These are phyloP conservation scores for Hemithea aestivaria DNA, from an alignment of 2,888 invertebrate genomes.

Conservation along the genomic window DNA sequence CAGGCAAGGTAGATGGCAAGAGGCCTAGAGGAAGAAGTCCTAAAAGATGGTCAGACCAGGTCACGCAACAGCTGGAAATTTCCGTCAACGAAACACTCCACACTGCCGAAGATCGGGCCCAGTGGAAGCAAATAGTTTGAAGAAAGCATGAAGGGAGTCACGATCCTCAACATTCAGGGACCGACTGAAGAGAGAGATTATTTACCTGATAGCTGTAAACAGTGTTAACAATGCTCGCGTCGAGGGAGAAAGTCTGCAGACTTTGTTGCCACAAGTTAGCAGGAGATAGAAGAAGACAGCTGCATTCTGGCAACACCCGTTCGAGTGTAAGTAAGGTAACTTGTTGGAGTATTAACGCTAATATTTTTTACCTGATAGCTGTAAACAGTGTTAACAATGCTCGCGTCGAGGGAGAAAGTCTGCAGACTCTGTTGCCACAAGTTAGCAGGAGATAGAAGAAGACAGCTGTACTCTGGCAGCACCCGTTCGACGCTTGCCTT, in stretches of 20 bases:
- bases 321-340: not conserved
- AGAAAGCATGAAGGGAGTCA: too few species aligned
- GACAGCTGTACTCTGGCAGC: constrained; percentile 94
- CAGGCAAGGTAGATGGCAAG: too few species aligned
- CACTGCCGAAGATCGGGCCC: too few species aligned
- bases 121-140: too few species aligned
- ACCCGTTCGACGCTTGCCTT: constrained; percentile 80
- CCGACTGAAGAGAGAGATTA: too few species aligned
- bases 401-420: constrained; percentile 87
- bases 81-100: too few species aligned
- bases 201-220: constrained; percentile 90
- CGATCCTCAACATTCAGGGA: too few species aligned
- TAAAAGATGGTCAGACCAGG: too few species aligned
- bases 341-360: too few species aligned
- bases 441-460: constrained; percentile 95
- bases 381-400: constrained; percentile 89
- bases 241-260: constrained; percentile 86
- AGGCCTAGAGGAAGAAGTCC: too few species aligned
- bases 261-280: constrained; percentile 96
- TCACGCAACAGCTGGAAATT: too few species aligned
- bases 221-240: constrained; percentile 88
- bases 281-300: constrained; percentile 94
- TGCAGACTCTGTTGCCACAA: constrained; percentile 93
- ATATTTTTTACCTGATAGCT: constrained; percentile 86
- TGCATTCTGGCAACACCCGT: constrained; percentile 90